phyloP scores from a whole-genome alignment of 2,797 vertebrate species.

The Squalus acanthias region DNA sequence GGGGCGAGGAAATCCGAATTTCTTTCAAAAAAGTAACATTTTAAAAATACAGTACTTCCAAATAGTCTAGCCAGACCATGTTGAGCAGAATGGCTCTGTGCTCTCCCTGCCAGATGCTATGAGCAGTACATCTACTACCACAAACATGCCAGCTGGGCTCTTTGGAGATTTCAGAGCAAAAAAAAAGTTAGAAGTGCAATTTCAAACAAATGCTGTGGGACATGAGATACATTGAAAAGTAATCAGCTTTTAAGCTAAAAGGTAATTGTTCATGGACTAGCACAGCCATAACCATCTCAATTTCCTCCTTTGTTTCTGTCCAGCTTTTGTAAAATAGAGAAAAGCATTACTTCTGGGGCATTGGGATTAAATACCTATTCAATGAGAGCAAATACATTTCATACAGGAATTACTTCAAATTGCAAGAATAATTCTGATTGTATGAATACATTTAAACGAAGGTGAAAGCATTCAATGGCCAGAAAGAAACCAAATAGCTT shows the following conservation, averaged over 20 bases:
- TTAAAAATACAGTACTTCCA: neutral
- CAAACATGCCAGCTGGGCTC: neutral
- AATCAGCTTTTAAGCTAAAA: too few species aligned
- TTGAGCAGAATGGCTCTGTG: neutral
- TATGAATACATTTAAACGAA: neutral
- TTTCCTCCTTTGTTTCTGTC: too few species aligned
- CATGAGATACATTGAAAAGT: too few species aligned
- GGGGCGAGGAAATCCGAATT: neutral
- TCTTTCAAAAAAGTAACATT: neutral
- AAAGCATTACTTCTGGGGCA: neutral
- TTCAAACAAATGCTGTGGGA: too few species aligned
- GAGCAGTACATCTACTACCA: neutral
- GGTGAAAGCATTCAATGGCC: neutral
- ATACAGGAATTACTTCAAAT: neutral
- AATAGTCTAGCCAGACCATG: neutral
- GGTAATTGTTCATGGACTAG: too few species aligned
- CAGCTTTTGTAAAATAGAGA: neutral
- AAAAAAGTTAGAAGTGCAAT: neutral
- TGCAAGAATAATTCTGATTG: neutral
- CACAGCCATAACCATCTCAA: too few species aligned
- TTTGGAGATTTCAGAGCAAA: neutral
- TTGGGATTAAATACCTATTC: neutral
- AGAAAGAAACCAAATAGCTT: neutral
- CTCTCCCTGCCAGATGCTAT: neutral
- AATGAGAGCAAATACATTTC: neutral